Percentiles rank a stretch among this genome's conserved stretches.
Conservation (phyloP, 2,888 invertebrate genomes). For the Xiphydria camelus region DNA sequence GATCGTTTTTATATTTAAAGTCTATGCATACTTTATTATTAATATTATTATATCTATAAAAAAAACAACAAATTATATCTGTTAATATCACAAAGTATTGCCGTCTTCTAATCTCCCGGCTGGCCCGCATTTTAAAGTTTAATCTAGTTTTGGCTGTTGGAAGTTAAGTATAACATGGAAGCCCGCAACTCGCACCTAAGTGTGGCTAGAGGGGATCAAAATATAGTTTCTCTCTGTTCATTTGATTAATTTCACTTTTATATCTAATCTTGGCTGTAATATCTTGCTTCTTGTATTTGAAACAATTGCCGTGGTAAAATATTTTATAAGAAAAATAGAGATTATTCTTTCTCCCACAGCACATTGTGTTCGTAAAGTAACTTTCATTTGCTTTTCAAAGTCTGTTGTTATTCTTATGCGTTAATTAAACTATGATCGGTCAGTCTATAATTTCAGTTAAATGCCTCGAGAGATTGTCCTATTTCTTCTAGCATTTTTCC, state of each 20-base stretch:
- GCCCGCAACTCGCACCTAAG: constrained; percentile 21
- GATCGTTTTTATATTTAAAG: constrained; percentile 4
- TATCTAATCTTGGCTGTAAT: constrained; percentile 8
- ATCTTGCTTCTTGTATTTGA: constrained; percentile 9
- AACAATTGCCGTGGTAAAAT: constrained; percentile 27
- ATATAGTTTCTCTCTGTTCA: constrained; percentile 14
- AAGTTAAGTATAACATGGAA: constrained; percentile 21
- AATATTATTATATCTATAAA: constrained; percentile 2
- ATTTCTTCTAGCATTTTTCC: neutral
- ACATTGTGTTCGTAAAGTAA: neutral
- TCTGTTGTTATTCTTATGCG: constrained; percentile 9
- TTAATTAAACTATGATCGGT: constrained; percentile 26
- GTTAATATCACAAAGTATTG: constrained; percentile 50
- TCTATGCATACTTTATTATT: constrained; percentile 10
- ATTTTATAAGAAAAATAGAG: constrained; percentile 36
- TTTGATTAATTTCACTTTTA: no score
- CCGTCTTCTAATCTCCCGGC: constrained; percentile 23
- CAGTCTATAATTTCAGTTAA: constrained; percentile 27
- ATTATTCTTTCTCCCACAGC: neutral
- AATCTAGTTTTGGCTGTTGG: constrained; percentile 7
- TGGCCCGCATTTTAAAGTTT: constrained; percentile 16
- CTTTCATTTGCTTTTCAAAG: neutral
- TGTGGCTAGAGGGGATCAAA: constrained; percentile 23
- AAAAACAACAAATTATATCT: constrained; percentile 35
- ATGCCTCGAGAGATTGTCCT: neutral